Evolutionary conservation across 2,113 vertebrate genomes (phyloP).

Genomic region (Corythornis cristatus): DNA sequence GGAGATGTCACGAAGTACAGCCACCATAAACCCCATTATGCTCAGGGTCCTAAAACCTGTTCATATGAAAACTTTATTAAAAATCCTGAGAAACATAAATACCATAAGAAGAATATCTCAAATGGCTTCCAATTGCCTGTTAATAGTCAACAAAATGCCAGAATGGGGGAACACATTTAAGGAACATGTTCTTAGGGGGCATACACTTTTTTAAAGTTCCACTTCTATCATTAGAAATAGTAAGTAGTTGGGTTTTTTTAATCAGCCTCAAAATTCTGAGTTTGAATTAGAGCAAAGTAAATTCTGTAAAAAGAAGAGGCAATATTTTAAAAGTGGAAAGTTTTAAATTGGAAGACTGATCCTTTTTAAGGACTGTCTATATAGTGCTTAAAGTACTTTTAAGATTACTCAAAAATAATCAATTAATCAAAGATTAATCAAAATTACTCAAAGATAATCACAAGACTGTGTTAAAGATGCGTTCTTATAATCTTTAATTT

Average conservation of each 20-base stretch:
- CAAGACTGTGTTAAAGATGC: not conserved
- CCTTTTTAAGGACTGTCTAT: not conserved
- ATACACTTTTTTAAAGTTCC: not conserved
- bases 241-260: not conserved
- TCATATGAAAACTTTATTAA: not conserved
- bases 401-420: not conserved
- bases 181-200: not conserved
- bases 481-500: not conserved
- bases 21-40: not conserved
- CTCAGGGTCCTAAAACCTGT: not conserved
- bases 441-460: not conserved
- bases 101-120: not conserved
- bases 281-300: not conserved
- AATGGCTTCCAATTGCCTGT: not conserved
- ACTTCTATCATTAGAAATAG: not conserved
- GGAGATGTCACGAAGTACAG: not conserved
- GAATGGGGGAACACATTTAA: not conserved
- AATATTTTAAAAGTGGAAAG: not conserved
- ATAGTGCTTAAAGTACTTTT: not conserved
- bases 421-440: too few species aligned
- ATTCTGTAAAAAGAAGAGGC: not conserved
- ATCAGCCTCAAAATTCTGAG: not conserved
- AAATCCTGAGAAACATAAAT: not conserved
- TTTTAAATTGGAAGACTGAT: not conserved
- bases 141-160: not conserved